Conservation (phyloP, 2,113 vertebrate genomes). For the Lepisosteus oculatus region DNA sequence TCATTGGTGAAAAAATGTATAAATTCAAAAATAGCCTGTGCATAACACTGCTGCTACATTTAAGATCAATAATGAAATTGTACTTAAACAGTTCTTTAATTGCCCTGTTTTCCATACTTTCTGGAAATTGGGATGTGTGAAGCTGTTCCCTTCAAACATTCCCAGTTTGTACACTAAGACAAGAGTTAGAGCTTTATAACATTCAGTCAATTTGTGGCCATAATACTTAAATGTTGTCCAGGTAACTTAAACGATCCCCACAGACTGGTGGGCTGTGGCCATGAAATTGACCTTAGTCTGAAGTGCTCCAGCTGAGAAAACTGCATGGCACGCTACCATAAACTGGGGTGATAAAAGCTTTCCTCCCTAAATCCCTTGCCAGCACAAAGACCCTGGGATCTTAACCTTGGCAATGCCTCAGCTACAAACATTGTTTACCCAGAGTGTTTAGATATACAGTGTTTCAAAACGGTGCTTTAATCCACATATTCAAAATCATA, state of each 20-base stretch:
- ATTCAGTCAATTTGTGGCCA: not conserved
- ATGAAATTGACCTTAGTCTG: constrained; percentile 50
- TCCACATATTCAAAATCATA: not conserved
- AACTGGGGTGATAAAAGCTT: constrained; percentile 40
- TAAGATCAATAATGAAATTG: too few species aligned
- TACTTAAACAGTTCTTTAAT: too few species aligned
- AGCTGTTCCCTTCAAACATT: not conserved
- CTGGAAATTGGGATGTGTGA: not conserved
- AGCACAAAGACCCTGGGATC: not conserved
- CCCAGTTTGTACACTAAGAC: not conserved
- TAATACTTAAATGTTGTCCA: not conserved
- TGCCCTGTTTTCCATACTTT: too few species aligned
- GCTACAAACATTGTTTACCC: too few species aligned
- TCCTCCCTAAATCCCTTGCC: constrained; percentile 3
- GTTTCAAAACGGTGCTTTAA: not conserved
- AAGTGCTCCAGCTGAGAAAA: constrained; percentile 30
- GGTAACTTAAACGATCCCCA: not conserved
- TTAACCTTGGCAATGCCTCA: not conserved
- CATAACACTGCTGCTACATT: too few species aligned
- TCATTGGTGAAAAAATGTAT: too few species aligned
- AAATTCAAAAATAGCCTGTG: too few species aligned
- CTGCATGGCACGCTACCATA: constrained; percentile 8
- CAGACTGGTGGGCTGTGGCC: constrained; percentile 18
- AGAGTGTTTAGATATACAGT: not conserved
- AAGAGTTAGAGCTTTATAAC: not conserved